Evolutionary conservation across 2,797 vertebrate species (phyloP), one percentile per base, ranked within the genome.

Genomic region (Erethizon dorsatum): DNA sequence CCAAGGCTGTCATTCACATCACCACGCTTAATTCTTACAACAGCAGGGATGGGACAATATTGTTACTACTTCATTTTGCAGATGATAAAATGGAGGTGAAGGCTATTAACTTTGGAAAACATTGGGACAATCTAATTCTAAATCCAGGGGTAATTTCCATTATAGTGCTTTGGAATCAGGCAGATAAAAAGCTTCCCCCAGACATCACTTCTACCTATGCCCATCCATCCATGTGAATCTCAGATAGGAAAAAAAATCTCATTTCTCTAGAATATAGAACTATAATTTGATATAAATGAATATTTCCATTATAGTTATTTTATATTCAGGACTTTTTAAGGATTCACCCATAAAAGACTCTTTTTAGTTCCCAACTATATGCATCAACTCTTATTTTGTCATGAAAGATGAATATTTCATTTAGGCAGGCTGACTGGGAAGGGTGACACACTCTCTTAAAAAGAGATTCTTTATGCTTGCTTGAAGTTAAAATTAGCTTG

Each of bases 331-430:
- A 92, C 78, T 56, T 95, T 94, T 87, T 59, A 92, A 95, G 82
- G 52, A 92, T 78, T 97, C 57, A 20, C 61, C 45, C 75, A 89
- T 63, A 88, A 56, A 95, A 73, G 54, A 92, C 50, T 85, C 56
- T 94, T 91, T 77, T 96, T 73, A 22, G 56, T 87, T 71, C 52
- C 41, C 69, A 83, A 84, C 54, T 87, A 88, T 63, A 88, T 33
- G 47, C 54, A 87, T 84, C 20, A 61, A 50, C 83, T 93, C 69
- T 92, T 94, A 96, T 96, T 98, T 93, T 96, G 85, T 95, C 94
- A 92, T 33, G 77, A 92, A 94, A 91, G 61, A 94, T 96, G 95
- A 97, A 79, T 95, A 96, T 97, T 94, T 95, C 79, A 95, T 95
- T 94, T 89, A 96, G 86, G 50, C 85, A 97, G 63, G 54, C 79